These are phyloP conservation scores for Scaptomyza hsui DNA, from an alignment of 1,140 invertebrate species.

Conservation along the genomic window DNA sequence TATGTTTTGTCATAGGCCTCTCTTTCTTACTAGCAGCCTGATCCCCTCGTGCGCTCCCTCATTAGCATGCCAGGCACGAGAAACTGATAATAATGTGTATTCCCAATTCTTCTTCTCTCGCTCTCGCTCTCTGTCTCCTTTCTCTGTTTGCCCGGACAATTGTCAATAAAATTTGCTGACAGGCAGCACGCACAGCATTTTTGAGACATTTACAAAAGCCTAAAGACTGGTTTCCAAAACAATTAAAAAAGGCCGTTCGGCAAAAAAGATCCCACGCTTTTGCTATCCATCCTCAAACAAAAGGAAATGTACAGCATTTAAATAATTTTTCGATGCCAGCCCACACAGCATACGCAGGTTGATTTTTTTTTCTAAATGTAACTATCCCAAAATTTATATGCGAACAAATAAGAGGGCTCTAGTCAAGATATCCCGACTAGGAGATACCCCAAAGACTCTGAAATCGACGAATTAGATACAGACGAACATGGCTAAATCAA, in stretches of 20 bases:
- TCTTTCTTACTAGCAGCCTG: background rate
- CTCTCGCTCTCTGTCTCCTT: no score
- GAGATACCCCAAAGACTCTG: no score
- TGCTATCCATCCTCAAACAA: slow-evolving; percentile 17
- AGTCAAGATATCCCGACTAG: no score
- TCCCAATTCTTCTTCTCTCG: slow-evolving; percentile 14
- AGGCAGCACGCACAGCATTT: slow-evolving; percentile 58
- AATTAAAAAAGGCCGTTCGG: slow-evolving; percentile 39
- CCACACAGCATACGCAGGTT: slow-evolving; percentile 53
- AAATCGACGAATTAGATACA: no score
- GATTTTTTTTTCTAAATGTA: slow-evolving; percentile 71
- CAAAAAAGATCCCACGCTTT: slow-evolving; percentile 71
- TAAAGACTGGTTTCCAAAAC: slow-evolving; percentile 34
- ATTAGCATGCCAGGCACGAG: slow-evolving; percentile 75
- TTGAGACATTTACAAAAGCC: slow-evolving; percentile 54
- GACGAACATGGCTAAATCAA: no score
- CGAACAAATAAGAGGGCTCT: no score
- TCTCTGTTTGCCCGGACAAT: slow-evolving; percentile 43
- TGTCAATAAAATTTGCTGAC: slow-evolving; percentile 72
- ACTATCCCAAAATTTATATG: slow-evolving; percentile 73
- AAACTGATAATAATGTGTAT: slow-evolving; percentile 53
- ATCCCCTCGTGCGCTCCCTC: slow-evolving; percentile 26
- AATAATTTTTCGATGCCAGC: slow-evolving; percentile 68
- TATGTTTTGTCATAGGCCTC: slow-evolving; percentile 69
- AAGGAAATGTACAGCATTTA: slow-evolving; percentile 71